Percentiles rank a stretch among this genome's conserved stretches.
Conservation (phyloP, 2,113 vertebrate genomes). For the Chrysemys picta region DNA sequence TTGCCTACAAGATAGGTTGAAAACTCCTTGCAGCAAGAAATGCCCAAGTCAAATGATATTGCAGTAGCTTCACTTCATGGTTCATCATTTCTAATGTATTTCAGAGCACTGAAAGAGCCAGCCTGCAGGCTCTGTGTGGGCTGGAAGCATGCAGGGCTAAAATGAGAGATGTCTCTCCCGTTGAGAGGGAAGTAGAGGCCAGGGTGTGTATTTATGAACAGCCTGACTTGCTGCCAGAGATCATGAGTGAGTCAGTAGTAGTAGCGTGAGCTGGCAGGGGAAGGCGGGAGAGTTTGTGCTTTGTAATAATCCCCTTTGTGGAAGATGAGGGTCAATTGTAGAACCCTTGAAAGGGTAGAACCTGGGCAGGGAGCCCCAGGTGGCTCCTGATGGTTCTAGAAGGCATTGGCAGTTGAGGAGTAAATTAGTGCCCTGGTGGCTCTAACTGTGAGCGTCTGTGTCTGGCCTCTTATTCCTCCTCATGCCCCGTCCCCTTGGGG, state of each 20-base stretch:
- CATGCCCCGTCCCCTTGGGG: neutral
- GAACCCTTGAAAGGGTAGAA: neutral
- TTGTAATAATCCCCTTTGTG: neutral
- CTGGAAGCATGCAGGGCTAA: neutral
- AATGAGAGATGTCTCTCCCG: neutral
- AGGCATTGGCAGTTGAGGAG: neutral
- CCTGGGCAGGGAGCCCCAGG: rapidly evolving
- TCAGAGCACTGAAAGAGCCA: neutral
- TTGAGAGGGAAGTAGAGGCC: neutral
- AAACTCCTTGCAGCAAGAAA: neutral
- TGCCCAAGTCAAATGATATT: neutral
- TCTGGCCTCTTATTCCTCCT: neutral
- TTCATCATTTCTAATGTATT: neutral
- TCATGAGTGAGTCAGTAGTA: rapidly evolving
- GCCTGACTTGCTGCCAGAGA: neutral
- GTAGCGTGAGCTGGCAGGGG: rapidly evolving
- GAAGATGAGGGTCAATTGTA: neutral
- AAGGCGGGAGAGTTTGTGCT: neutral
- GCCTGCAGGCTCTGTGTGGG: neutral
- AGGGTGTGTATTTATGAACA: neutral
- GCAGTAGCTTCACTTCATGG: neutral
- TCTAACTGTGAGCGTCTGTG: neutral
- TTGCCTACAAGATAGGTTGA: neutral
- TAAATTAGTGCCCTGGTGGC: rapidly evolving
- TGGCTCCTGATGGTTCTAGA: rapidly evolving